These are phyloP conservation scores for Stegophylla sp. DNA, from an alignment of 2,888 invertebrate species.

Conservation along the genomic window DNA sequence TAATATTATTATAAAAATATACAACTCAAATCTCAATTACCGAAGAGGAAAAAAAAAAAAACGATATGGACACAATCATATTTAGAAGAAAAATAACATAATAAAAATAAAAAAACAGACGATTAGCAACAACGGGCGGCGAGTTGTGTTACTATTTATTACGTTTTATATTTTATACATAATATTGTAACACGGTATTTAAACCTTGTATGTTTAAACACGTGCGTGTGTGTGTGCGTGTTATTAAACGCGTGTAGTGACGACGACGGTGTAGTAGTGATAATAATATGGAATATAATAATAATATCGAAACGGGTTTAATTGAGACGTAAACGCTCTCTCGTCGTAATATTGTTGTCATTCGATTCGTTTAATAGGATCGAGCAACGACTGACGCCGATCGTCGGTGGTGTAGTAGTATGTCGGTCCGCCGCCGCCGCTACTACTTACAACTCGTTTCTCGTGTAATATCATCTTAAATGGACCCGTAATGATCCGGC, in stretches of 20 bases:
- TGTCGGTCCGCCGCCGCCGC: background rate
- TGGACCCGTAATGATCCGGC: slow-evolving; percentile 18
- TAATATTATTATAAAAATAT: too few species aligned
- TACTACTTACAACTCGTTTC: background rate
- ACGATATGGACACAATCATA: background rate
- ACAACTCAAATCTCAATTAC: slow-evolving; percentile 31
- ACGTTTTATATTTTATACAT: too few species aligned
- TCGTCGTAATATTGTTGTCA: slow-evolving; percentile 45
- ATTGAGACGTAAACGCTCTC: slow-evolving; percentile 51
- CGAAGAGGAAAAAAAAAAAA: background rate
- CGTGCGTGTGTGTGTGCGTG: too few species aligned
- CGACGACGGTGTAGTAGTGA: background rate
- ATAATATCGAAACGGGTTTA: slow-evolving; percentile 32
- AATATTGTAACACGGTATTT: too few species aligned
- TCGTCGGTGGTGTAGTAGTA: background rate
- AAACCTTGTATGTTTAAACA: too few species aligned
- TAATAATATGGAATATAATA: background rate
- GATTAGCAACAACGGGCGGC: slow-evolving; percentile 18
- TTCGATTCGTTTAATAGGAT: slow-evolving; percentile 46
- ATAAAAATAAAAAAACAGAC: background rate
- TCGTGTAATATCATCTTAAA: slow-evolving; percentile 33
- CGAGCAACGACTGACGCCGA: background rate
- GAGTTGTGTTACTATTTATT: background rate
- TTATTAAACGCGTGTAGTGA: background rate
- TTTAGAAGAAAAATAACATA: background rate